Conservation (phyloP, 2,113 vertebrate species). For the Xenus cinereus region DNA sequence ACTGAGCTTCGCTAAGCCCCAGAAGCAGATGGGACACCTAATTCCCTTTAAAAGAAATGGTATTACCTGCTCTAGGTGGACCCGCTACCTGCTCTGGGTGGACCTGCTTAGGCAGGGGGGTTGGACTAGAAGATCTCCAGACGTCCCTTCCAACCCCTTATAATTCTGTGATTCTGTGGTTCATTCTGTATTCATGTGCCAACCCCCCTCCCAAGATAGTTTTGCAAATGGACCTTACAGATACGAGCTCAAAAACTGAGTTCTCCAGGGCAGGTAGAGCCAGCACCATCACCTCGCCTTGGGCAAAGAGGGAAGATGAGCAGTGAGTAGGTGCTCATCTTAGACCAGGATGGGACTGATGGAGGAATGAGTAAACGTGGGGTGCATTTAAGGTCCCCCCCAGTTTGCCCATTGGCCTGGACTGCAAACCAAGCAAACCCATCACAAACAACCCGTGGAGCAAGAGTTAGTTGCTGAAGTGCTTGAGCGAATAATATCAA, state of each 20-base stretch:
- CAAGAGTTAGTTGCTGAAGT: background rate
- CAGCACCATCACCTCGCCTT: background rate
- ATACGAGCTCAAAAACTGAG: background rate
- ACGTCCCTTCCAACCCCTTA: too few species aligned
- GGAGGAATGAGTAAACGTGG: background rate
- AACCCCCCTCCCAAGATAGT: background rate
- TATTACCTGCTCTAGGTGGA: background rate
- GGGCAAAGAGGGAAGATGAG: background rate
- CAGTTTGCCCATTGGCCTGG: background rate
- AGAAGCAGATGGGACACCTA: background rate
- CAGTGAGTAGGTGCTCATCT: background rate
- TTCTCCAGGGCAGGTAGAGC: background rate
- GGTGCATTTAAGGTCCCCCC: background rate
- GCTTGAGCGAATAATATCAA: background rate
- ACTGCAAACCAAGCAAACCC: background rate
- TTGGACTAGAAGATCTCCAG: too few species aligned
- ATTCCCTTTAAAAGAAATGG: background rate
- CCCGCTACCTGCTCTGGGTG: too few species aligned
- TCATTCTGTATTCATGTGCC: background rate
- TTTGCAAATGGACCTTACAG: background rate
- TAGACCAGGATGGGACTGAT: background rate
- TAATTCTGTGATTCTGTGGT: too few species aligned
- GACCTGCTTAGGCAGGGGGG: too few species aligned
- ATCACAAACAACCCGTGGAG: rapidly evolving
- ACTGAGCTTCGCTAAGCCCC: background rate